Base-by-base conservation (phyloP, 2,113 vertebrate species). In the Micronycteris hirsuta region DNA sequence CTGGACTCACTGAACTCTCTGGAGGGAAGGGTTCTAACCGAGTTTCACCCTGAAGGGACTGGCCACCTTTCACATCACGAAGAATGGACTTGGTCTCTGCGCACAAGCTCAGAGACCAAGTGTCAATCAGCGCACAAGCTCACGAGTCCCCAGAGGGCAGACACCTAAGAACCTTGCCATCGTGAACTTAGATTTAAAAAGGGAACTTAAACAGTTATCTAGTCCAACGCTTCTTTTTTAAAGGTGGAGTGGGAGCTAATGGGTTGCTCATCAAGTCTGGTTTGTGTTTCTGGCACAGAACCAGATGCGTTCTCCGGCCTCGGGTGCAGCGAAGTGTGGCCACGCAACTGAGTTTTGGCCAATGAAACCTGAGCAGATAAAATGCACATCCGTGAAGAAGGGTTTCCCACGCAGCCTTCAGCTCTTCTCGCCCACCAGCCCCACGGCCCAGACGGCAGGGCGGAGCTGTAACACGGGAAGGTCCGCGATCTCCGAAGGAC, bases 391-490 rank as follows among this genome's bases (percentile, higher is more conserved):
- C n/a, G 33, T 17, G 26, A 24, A 24, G 28, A 76, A 68, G 33
- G 3, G 10, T 52, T 36, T 49, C 49, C 43, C n/a, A 22, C 15
- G 13, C 2, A 2, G 33, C 9, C 56, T 17, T 58, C 22, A 33
- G 8, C 31, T 14, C 38, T 45, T 12, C 10, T 67, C 43, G n/a
- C 14, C 54, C 24, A 41, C 19, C n/a, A 28, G n/a, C 31, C 45
- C 28, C 16, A 14, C 12, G 15, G 22, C 74, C 16, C 56, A 5
- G 38, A 49, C 12, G 8, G n/a, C 5, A 24, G 68, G 15, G 15
- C 14, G 28, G 45, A 15, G 0, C 31, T 17, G 5, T 13, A 47
- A 16, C 1, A 5, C 0, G 3, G 41, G 22, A 52, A 12, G 7
- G 33, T 13, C 77, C 4, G 28, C 20, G 28, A 20, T 52, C 38